These are phyloP conservation scores for Pogonomyrmex californicus DNA, from an alignment of 1,140 invertebrate species.

Conservation along the genomic window DNA sequence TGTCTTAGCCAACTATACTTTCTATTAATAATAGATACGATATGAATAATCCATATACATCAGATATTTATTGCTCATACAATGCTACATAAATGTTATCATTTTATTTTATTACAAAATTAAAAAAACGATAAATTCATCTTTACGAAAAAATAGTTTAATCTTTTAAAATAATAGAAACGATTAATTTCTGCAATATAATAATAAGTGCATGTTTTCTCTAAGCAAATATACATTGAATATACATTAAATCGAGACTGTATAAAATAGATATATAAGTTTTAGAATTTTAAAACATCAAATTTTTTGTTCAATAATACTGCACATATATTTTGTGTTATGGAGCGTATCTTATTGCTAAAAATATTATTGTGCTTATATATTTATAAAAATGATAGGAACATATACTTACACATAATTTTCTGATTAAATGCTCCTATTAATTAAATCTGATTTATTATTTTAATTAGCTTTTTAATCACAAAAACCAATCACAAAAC, in stretches of 20 bases:
- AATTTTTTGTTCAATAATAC: constrained; percentile 9
- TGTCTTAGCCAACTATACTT: background rate
- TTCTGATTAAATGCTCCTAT: background rate
- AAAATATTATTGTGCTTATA: constrained; percentile 34
- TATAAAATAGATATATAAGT: constrained; percentile 48
- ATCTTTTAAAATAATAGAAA: constrained; percentile 33
- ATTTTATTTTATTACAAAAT: constrained; percentile 21
- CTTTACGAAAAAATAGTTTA: constrained; percentile 33
- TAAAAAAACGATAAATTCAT: constrained; percentile 51
- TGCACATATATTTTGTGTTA: constrained; percentile 29
- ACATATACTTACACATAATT: constrained; percentile 17
- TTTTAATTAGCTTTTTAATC: constrained; percentile 84
- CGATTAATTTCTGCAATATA: constrained; percentile 17
- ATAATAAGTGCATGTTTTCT: constrained; percentile 34
- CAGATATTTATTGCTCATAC: constrained; percentile 9
- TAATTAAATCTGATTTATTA: constrained; percentile 56
- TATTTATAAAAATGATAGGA: constrained; percentile 20
- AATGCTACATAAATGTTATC: constrained; percentile 2
- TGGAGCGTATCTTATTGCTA: constrained; percentile 14
- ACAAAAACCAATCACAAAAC: constrained; percentile 85
- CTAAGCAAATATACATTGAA: constrained; percentile 40
- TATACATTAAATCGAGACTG: constrained; percentile 32
- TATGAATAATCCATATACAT: constrained; percentile 14
- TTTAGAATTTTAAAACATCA: constrained; percentile 30
- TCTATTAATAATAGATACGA: constrained; percentile 36